Percentiles rank a stretch among this genome's conserved stretches.
Conservation (phyloP, 2,797 vertebrate genomes). For the Vireo griseus region DNA sequence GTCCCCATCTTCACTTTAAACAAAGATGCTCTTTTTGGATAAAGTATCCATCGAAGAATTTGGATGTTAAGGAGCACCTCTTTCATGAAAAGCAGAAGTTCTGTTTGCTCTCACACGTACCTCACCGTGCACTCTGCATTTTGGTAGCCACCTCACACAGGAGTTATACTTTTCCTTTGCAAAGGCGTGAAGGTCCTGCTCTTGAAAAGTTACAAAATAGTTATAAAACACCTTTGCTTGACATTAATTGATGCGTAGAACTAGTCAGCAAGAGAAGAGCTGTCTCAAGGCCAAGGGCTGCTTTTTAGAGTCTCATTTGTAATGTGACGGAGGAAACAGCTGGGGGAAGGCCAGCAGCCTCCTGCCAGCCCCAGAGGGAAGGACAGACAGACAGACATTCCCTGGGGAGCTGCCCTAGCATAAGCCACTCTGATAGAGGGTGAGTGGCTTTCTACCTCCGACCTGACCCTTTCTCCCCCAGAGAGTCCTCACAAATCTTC, state of each 20-base stretch:
- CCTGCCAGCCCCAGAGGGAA: conserved; percentile 37
- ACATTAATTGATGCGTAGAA: conserved; percentile 72
- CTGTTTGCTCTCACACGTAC: background rate
- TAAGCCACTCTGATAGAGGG: conserved; percentile 70
- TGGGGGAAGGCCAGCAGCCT: conserved; percentile 64
- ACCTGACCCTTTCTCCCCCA: conserved; percentile 67
- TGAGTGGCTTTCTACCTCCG: conserved; percentile 69
- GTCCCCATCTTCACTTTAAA: background rate
- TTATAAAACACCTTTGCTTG: conserved; percentile 50
- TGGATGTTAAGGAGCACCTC: background rate
- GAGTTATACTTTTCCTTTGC: background rate
- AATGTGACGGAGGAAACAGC: conserved; percentile 80
- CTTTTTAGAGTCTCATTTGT: conserved; percentile 84
- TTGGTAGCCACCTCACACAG: background rate
- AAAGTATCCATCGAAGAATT: background rate
- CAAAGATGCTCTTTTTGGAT: background rate
- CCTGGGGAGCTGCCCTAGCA: conserved; percentile 75
- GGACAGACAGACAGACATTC: conserved; percentile 35
- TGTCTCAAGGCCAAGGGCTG: conserved; percentile 73
- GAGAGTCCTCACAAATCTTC: conserved; percentile 22
- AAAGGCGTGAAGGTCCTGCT: background rate
- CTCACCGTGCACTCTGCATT: fast-evolving
- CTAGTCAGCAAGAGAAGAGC: conserved; percentile 73
- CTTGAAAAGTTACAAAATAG: conserved; percentile 59
- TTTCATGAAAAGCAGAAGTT: background rate